Evolutionary conservation across 2,888 invertebrate species (phyloP), one percentile per base, ranked within the genome.

Genomic region (Fabriciana adippe): DNA sequence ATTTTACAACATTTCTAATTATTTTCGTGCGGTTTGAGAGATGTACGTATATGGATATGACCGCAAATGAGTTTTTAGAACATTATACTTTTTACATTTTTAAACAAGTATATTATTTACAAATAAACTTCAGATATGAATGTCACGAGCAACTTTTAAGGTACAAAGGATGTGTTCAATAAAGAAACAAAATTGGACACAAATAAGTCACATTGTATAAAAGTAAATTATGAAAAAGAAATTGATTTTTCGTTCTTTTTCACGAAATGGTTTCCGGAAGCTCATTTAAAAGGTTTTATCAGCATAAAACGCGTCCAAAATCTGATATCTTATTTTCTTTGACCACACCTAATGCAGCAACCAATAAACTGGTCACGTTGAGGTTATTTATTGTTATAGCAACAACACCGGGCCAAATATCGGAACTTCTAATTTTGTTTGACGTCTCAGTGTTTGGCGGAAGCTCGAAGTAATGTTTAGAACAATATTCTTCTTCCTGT

Each of bases 351-450:
- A 90, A 91, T 88, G 83, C 84, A 84, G 83, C 86, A 72, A 88
- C 87, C 89, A 90, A 90, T 88, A 92, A 87, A 83, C 91, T 72
- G 86, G 89, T 90, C 90, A 90, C 90, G 91, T 90, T 86, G 85
- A 78, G 80, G 79, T 89, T 89, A 90, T 90, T 90, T 90, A 90
- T 90, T 88, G 86, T 88, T 88, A 86, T 86, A 80, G 87, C 83
- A 85, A 85, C 81, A 85, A 83, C 82, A 85, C 81, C 82, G 81
- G 84, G 84, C 81, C 85, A 86, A 82, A 86, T 85, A 84, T 80
- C 81, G 78, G 77, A 79, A 77, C 75, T 77, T 75, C 76, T 78
- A 77, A 81, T 80, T 82, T 79, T 81, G 81, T 83, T 86, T 86
- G 82, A 84, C 75, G 79, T 78, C 74, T 78, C 76, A 75, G 81